Conservation (phyloP, 1,140 invertebrate genomes). For the Brachionus manjavacas region DNA sequence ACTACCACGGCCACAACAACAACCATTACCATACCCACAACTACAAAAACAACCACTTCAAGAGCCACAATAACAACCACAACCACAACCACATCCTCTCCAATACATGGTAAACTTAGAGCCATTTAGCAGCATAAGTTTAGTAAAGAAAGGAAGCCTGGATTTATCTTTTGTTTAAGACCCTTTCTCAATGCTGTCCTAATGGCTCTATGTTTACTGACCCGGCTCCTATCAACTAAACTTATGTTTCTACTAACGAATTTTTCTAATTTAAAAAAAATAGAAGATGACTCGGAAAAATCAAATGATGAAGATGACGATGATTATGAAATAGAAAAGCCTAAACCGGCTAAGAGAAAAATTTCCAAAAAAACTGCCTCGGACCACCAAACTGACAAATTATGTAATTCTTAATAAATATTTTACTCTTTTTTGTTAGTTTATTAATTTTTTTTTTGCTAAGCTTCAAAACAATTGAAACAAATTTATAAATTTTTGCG, state of each 20-base stretch:
- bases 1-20: neutral
- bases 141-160: slow-evolving; percentile 5
- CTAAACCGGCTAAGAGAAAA: neutral
- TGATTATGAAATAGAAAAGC: neutral
- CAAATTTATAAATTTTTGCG: slow-evolving; percentile 30
- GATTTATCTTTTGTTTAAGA: neutral
- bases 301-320: neutral
- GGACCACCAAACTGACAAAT: neutral
- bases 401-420: neutral
- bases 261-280: neutral
- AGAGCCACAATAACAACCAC: neutral
- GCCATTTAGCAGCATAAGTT: slow-evolving; percentile 35
- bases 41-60: neutral
- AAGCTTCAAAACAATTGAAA: neutral
- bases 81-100: neutral
- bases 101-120: slow-evolving; percentile 26
- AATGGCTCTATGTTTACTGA: slow-evolving; percentile 31
- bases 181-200: neutral
- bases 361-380: neutral
- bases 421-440: neutral
- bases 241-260: neutral
- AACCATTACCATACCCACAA: neutral
- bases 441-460: neutral
- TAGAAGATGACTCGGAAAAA: neutral
- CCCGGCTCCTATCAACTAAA: neutral